Evolutionary conservation across 1,140 invertebrate species (phyloP).

Genomic region (Ridgeia piscesae): DNA sequence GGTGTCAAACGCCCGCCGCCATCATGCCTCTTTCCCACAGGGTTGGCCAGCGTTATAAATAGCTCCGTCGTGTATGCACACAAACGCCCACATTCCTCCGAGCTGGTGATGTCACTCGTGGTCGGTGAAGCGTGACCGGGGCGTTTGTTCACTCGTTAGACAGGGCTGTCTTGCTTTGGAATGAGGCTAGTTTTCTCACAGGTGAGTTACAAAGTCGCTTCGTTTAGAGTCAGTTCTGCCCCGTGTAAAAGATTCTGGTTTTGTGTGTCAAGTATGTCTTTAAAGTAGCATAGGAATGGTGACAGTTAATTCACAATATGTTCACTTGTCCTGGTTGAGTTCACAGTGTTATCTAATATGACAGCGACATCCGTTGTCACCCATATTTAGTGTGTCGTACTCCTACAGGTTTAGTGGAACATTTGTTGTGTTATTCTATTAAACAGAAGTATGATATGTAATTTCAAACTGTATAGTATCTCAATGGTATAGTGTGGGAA

Average conservation of each 20-base stretch:
- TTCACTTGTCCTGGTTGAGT: neutral
- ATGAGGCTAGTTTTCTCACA: neutral
- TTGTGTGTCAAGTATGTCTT: neutral
- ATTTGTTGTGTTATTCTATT: too few relatives aligned
- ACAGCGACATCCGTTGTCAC: neutral
- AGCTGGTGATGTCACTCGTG: neutral
- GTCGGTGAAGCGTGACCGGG: neutral
- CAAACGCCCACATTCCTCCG: neutral
- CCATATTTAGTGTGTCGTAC: too few relatives aligned
- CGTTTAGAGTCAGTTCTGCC: too few relatives aligned
- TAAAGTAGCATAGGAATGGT: neutral
- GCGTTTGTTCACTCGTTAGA: neutral
- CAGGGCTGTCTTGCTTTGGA: neutral
- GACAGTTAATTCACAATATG: neutral
- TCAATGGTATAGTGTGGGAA: neutral
- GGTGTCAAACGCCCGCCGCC: neutral
- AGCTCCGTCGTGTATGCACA: neutral
- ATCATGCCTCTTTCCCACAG: neutral
- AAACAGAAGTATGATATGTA: too few relatives aligned
- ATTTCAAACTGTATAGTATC: neutral
- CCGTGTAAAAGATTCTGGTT: neutral
- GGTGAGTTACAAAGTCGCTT: too few relatives aligned
- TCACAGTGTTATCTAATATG: neutral
- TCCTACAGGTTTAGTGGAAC: neutral
- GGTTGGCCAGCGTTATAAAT: neutral